Conservation (phyloP, 2,113 vertebrate genomes). For the Tragelaphus strepsiceros region DNA sequence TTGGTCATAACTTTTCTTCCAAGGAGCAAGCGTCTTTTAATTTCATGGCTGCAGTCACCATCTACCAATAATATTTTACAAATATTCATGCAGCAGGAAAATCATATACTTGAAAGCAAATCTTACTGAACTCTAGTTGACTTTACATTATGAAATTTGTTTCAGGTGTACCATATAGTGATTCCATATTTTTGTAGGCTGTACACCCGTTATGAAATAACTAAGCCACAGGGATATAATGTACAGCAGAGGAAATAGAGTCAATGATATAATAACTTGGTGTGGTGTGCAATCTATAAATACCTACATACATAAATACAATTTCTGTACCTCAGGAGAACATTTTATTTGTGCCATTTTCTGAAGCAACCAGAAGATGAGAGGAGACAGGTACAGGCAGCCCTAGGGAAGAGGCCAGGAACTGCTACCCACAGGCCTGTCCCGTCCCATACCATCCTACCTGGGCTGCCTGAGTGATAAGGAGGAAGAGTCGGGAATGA, state of each 20-base stretch:
- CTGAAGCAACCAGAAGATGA: not conserved
- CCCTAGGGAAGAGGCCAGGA: not conserved
- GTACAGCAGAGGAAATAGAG: not conserved
- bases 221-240: not conserved
- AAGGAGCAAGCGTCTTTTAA: not conserved
- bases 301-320: not conserved
- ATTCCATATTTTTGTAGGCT: not conserved
- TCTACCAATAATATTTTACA: not conserved
- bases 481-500: no score
- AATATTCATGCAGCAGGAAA: not conserved
- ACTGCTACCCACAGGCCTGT: not conserved
- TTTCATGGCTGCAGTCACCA: not conserved
- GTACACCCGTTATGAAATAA: not conserved
- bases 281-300: not conserved
- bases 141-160: not conserved
- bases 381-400: not conserved
- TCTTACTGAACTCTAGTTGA: not conserved
- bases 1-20: not conserved
- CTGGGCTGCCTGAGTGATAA: not conserved
- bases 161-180: not conserved
- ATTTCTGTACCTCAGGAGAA: not conserved
- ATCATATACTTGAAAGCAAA: not conserved
- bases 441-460: not conserved
- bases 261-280: not conserved
- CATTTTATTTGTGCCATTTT: not conserved